Evolutionary conservation across 2,888 invertebrate species (phyloP).

Genomic region (Eueremaeus valkanovi): DNA sequence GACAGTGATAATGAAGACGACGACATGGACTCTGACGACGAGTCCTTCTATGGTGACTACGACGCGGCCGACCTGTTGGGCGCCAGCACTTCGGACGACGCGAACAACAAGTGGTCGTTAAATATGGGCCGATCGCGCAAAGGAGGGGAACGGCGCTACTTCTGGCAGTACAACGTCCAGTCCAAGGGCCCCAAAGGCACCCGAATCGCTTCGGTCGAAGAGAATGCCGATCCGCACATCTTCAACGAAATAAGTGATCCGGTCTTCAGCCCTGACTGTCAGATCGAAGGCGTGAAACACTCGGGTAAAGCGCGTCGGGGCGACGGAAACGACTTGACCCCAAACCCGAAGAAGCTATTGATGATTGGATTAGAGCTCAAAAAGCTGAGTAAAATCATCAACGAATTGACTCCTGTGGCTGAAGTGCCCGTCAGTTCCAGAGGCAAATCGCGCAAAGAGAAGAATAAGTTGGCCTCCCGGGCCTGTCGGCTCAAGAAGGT

Average conservation of each 20-base stretch:
- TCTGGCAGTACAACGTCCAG: slow-evolving; percentile 99
- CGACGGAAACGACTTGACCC: slow-evolving; percentile 94
- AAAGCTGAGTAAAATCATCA: slow-evolving; percentile 82
- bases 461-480: slow-evolving; percentile 92
- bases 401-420: slow-evolving; percentile 91
- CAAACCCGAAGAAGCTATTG: slow-evolving; percentile 85
- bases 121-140: slow-evolving; percentile 44
- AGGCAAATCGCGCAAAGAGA: slow-evolving; percentile 92
- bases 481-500: slow-evolving; percentile 96
- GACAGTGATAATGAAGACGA: slow-evolving; percentile 71
- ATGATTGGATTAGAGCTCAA: slow-evolving; percentile 87
- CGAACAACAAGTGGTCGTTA: slow-evolving; percentile 58
- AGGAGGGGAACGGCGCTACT: slow-evolving; percentile 64
- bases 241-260: slow-evolving; percentile 76
- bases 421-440: slow-evolving; percentile 83
- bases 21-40: slow-evolving; percentile 45
- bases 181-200: slow-evolving; percentile 95
- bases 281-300: slow-evolving; percentile 62
- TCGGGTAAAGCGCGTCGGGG: slow-evolving; percentile 85
- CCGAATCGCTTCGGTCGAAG: slow-evolving; percentile 50
- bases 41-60: slow-evolving; percentile 44
- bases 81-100: slow-evolving; percentile 45
- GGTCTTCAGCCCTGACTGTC: slow-evolving; percentile 88
- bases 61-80: slow-evolving; percentile 46
- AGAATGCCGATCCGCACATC: slow-evolving; percentile 79